Percentiles rank a stretch among this genome's conserved stretches.
phyloP scores from a whole-genome alignment of 2,113 vertebrate genomes.

The Nibea coibor region DNA sequence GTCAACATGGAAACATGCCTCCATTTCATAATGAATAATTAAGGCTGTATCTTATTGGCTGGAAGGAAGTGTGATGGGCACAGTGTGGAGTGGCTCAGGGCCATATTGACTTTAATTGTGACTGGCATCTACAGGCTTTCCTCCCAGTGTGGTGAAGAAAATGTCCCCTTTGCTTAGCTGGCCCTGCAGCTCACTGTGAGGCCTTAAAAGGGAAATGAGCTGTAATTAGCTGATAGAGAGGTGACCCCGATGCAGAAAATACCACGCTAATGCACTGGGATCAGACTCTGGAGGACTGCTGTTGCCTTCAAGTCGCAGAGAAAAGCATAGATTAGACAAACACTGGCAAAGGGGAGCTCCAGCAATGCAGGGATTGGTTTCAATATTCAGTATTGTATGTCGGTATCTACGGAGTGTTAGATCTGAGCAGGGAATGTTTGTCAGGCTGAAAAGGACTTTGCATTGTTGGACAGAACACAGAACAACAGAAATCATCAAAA shows the following conservation, averaged over 20 bases:
- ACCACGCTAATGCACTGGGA: slow-evolving; percentile 32
- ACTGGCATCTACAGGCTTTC: slow-evolving; percentile 71
- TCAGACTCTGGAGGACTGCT: slow-evolving; percentile 37
- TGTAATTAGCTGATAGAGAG: slow-evolving; percentile 76
- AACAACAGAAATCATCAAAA: not conserved
- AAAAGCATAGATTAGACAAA: slow-evolving; percentile 5
- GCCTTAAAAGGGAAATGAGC: slow-evolving; percentile 65
- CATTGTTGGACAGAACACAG: not conserved
- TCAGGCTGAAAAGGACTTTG: not conserved
- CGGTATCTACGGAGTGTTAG: not conserved
- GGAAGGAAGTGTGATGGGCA: slow-evolving; percentile 45
- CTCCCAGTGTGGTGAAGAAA: slow-evolving; percentile 56
- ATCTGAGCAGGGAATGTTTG: slow-evolving; percentile 7
- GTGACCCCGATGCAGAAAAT: slow-evolving; percentile 61
- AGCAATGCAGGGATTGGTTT: slow-evolving; percentile 10
- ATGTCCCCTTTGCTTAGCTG: slow-evolving; percentile 54
- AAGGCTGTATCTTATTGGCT: slow-evolving; percentile 52
- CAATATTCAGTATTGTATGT: slow-evolving; percentile 11
- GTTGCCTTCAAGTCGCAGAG: not conserved
- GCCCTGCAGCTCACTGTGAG: slow-evolving; percentile 50
- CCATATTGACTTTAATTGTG: slow-evolving; percentile 73
- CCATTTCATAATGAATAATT: slow-evolving; percentile 61
- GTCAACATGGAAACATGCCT: slow-evolving; percentile 61
- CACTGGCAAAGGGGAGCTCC: not conserved
- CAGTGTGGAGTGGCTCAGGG: slow-evolving; percentile 45